Percentiles rank a stretch among this genome's conserved stretches.
Evolutionary conservation across 2,888 invertebrate species (phyloP).

Genomic region (Oligia strigilis): DNA sequence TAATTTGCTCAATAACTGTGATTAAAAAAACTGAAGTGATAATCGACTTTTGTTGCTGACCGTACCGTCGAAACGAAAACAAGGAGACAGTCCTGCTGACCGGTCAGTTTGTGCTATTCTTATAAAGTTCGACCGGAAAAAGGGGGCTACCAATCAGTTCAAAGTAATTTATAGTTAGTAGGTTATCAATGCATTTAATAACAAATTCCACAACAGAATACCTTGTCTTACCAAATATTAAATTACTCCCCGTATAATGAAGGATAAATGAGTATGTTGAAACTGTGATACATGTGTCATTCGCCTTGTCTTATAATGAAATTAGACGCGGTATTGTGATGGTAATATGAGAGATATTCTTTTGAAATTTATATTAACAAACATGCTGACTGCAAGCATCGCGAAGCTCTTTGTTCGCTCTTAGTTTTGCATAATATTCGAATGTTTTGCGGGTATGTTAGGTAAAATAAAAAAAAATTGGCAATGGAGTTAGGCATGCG

Average conservation of each 20-base stretch:
- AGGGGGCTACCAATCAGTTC: too few species aligned
- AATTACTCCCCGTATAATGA: slow-evolving; percentile 57
- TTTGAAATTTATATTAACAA: slow-evolving; percentile 67
- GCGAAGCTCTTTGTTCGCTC: slow-evolving; percentile 52
- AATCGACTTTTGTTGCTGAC: too few species aligned
- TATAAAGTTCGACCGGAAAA: neutral
- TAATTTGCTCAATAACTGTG: too few species aligned
- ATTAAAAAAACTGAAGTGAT: too few species aligned
- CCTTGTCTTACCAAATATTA: slow-evolving; percentile 48
- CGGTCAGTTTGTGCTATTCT: neutral
- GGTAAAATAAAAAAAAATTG: slow-evolving; percentile 16
- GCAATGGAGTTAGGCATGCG: neutral
- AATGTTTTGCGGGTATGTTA: slow-evolving; percentile 36
- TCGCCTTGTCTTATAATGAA: slow-evolving; percentile 51
- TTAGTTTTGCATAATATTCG: slow-evolving; percentile 61
- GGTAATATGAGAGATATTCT: slow-evolving; percentile 61
- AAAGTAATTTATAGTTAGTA: too few species aligned
- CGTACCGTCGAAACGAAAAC: neutral
- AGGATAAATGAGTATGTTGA: slow-evolving; percentile 49
- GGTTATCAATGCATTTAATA: slow-evolving; percentile 16
- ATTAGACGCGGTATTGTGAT: slow-evolving; percentile 64
- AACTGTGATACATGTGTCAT: slow-evolving; percentile 58
- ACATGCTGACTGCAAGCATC: slow-evolving; percentile 52
- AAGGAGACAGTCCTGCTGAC: neutral
- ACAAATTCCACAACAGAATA: slow-evolving; percentile 6